These are phyloP conservation scores for Zootermopsis nevadensis DNA, from an alignment of 2,888 invertebrate genomes.

Conservation along the genomic window DNA sequence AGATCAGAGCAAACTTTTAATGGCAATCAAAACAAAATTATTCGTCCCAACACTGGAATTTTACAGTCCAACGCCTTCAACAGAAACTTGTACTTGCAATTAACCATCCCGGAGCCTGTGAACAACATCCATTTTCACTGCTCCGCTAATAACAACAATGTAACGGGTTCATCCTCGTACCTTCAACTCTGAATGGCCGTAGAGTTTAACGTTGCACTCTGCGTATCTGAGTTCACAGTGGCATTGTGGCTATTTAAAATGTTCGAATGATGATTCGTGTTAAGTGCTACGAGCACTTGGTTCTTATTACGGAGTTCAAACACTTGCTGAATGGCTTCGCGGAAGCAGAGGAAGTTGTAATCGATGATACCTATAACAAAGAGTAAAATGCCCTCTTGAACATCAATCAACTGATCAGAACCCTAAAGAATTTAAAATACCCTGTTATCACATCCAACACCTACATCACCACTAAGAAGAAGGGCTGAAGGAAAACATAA, in stretches of 20 bases:
- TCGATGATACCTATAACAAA: conserved; percentile 86
- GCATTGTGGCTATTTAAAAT: background rate
- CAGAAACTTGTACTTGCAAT: background rate
- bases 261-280: conserved; percentile 56
- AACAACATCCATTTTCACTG: background rate
- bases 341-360: conserved; percentile 97
- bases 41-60: too few species aligned
- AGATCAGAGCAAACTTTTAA: too few species aligned
- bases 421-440: too few species aligned
- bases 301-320: conserved; percentile 86
- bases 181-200: conserved; percentile 12
- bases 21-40: too few species aligned
- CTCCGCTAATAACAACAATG: background rate
- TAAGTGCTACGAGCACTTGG: conserved; percentile 63
- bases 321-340: conserved; percentile 95
- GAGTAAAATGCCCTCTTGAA: background rate
- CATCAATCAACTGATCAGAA: too few species aligned
- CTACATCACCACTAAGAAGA: too few species aligned
- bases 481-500: too few species aligned
- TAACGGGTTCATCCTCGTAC: background rate
- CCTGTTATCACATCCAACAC: too few species aligned
- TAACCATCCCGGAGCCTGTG: background rate
- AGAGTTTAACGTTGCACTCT: conserved; percentile 8
- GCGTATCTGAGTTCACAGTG: conserved; percentile 23
- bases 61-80: too few species aligned